These are phyloP conservation scores for Berghia stephanieae DNA, from an alignment of 1,140 invertebrate genomes.

Conservation along the genomic window DNA sequence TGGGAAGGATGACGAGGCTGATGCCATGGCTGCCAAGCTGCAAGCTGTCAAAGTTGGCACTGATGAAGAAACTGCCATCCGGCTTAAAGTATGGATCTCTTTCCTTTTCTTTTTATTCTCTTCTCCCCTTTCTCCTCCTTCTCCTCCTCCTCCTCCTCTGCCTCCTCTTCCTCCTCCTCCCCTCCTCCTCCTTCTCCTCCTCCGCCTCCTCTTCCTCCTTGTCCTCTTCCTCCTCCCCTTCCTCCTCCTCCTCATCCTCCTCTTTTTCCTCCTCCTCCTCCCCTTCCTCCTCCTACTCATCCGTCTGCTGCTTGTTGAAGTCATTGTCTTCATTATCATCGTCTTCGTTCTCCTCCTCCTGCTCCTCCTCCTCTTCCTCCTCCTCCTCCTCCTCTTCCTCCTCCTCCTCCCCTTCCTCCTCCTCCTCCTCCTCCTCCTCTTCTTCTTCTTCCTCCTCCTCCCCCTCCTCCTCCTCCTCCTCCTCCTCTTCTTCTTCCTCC, in stretches of 20 bases:
- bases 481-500: constrained; percentile 73
- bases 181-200: no score
- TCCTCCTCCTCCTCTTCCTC: neutral
- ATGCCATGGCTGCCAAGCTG: neutral
- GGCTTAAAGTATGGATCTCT: no score
- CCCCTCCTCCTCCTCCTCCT: constrained; percentile 90
- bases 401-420: neutral
- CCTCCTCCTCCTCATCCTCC: no score
- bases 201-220: no score
- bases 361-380: no score
- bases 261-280: no score
- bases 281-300: no score
- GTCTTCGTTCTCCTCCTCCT: no score
- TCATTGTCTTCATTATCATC: no score
- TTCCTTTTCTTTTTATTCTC: neutral
- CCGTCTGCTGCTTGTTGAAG: no score
- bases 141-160: neutral
- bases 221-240: no score
- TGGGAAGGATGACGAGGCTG: neutral
- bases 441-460: neutral
- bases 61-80: neutral
- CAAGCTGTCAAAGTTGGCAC: neutral
- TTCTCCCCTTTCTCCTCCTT: neutral
- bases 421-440: neutral
- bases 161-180: neutral